Evolutionary conservation across 2,797 vertebrate species (phyloP).

Genomic region (Delichon dasypus): DNA sequence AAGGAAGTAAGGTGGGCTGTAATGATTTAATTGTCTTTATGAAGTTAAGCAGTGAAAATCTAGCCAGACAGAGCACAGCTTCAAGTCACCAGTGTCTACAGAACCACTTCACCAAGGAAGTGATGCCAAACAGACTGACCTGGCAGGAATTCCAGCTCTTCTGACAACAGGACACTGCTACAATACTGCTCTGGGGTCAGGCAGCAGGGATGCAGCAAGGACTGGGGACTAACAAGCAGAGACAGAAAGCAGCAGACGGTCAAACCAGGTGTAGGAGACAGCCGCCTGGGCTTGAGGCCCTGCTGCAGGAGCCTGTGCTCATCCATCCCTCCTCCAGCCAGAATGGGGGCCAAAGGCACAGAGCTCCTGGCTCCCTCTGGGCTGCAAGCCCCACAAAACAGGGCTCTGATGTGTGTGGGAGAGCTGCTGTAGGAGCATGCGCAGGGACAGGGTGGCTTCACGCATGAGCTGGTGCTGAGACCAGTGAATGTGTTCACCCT

Average conservation of each 20-base stretch:
- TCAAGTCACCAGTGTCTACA: background rate
- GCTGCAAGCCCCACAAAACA: background rate
- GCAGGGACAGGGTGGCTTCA: background rate
- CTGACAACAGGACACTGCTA: background rate
- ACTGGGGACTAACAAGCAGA: background rate
- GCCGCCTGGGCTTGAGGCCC: background rate
- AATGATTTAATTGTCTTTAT: background rate
- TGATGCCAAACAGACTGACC: background rate
- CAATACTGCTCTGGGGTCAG: background rate
- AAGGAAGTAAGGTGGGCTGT: background rate
- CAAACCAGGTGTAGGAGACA: background rate
- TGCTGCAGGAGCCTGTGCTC: background rate
- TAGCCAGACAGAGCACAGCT: background rate
- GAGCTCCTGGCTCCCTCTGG: background rate
- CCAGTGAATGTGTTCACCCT: rapidly evolving
- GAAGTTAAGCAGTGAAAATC: background rate
- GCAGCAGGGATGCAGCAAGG: background rate
- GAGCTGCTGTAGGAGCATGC: background rate
- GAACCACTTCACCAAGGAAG: background rate
- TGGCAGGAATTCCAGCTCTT: background rate
- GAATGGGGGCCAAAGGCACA: background rate
- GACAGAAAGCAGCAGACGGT: background rate
- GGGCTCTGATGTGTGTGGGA: background rate
- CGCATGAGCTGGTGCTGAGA: background rate
- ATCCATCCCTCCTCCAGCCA: background rate